Evolutionary conservation across 2,888 invertebrate genomes (phyloP).

Genomic region (Nipponacmea schrenckii): DNA sequence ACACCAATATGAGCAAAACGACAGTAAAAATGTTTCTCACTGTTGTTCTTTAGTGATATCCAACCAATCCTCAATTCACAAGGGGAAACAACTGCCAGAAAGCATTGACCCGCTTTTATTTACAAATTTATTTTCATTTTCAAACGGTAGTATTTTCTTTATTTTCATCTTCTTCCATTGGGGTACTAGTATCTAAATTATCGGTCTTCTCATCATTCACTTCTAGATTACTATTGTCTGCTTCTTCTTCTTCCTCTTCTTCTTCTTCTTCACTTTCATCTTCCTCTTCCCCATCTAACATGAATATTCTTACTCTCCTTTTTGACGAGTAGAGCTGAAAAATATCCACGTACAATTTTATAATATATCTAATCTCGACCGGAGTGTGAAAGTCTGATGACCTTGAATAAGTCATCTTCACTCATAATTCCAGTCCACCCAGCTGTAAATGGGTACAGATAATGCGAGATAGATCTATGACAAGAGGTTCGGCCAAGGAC

Average conservation of each 20-base stretch:
- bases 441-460: too few species aligned
- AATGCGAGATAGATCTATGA: too few species aligned
- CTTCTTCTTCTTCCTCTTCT: slow-evolving; percentile 35
- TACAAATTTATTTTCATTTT: neutral
- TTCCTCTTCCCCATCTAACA: slow-evolving; percentile 92
- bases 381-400: too few species aligned
- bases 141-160: slow-evolving; percentile 42
- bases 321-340: slow-evolving; percentile 77
- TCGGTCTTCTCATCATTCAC: neutral
- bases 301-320: slow-evolving; percentile 85
- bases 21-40: too few species aligned
- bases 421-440: too few species aligned
- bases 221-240: slow-evolving; percentile 34
- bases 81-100: too few species aligned
- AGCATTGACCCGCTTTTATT: too few species aligned
- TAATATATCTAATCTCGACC: neutral
- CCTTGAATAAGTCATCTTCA: too few species aligned
- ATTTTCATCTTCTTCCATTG: slow-evolving; percentile 40
- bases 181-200: slow-evolving; percentile 6
- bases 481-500: too few species aligned
- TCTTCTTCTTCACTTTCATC: slow-evolving; percentile 79
- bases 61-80: too few species aligned
- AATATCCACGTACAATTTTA: neutral
- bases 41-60: too few species aligned
- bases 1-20: too few species aligned